phyloP scores from a whole-genome alignment of 1,140 invertebrate species.

The Pentalonia nigronervosa region DNA sequence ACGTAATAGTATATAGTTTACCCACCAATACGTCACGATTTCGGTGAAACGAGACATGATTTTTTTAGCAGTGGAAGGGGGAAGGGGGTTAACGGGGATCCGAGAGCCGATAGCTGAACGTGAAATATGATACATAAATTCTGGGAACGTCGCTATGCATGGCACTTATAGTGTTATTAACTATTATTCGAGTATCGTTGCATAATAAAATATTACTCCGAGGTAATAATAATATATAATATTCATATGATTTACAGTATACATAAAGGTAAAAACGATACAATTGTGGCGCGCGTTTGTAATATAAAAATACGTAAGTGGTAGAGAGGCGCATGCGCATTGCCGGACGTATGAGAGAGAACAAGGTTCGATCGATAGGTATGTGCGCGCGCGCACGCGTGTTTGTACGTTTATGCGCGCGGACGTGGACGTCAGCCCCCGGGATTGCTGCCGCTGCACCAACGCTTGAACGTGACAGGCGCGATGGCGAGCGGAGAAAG shows the following conservation, averaged over 20 bases:
- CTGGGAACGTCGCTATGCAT: neutral
- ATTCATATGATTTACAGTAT: neutral
- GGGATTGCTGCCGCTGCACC: neutral
- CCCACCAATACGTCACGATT: neutral
- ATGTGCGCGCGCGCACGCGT: neutral
- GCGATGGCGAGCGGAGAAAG: neutral
- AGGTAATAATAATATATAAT: neutral
- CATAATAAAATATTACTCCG: neutral
- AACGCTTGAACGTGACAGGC: constrained; percentile 18
- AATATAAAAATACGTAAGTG: constrained; percentile 2
- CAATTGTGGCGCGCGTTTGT: neutral
- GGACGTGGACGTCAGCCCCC: constrained; percentile 45
- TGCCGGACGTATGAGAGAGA: neutral
- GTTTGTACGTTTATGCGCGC: neutral
- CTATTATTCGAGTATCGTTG: neutral
- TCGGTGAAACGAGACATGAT: neutral
- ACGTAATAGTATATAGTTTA: neutral
- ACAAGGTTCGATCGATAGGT: constrained; percentile 42
- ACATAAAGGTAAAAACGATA: neutral
- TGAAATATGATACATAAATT: neutral
- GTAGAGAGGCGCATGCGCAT: constrained; percentile 23
- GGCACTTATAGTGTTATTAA: neutral
- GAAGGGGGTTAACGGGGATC: neutral
- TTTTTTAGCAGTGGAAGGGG: neutral
- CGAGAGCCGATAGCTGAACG: neutral